These are phyloP conservation scores for Pseudochaenichthys georgianus DNA, from an alignment of 2,797 vertebrate species.

Conservation along the genomic window DNA sequence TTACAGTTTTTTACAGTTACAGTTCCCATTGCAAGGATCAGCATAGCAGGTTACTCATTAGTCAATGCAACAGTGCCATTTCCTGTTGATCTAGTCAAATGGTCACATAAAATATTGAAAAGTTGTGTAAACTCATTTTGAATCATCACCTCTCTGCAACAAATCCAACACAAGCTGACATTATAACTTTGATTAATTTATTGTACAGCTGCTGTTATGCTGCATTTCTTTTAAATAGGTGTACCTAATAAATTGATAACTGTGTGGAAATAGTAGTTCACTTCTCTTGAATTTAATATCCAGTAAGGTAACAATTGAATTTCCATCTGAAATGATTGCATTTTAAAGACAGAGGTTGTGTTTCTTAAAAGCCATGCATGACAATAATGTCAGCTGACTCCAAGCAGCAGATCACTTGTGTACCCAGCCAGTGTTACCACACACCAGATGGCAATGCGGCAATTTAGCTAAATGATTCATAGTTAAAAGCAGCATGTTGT, in stretches of 20 bases:
- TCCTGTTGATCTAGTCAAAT: too few relatives aligned
- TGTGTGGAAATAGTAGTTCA: background rate
- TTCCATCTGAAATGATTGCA: background rate
- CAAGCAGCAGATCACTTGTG: slow-evolving; percentile 8
- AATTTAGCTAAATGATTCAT: slow-evolving; percentile 52
- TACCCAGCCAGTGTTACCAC: slow-evolving; percentile 20
- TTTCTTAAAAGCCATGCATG: background rate
- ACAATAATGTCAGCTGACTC: slow-evolving; percentile 4
- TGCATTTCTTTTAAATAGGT: background rate
- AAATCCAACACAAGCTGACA: background rate
- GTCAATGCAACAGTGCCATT: too few relatives aligned
- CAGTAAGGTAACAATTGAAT: background rate
- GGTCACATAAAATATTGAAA: too few relatives aligned
- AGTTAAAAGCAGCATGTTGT: slow-evolving; percentile 39
- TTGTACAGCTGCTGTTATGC: background rate
- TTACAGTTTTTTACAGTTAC: too few relatives aligned
- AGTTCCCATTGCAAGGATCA: too few relatives aligned
- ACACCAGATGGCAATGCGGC: slow-evolving; percentile 48
- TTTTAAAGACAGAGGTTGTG: background rate
- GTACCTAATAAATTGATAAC: background rate
- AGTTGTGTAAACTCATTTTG: too few relatives aligned
- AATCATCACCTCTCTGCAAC: background rate
- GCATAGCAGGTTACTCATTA: too few relatives aligned
- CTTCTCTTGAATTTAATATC: background rate
- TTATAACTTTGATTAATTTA: background rate